Conservation (phyloP, 1,140 invertebrate genomes). For the Parasteatoda tepidariorum region DNA sequence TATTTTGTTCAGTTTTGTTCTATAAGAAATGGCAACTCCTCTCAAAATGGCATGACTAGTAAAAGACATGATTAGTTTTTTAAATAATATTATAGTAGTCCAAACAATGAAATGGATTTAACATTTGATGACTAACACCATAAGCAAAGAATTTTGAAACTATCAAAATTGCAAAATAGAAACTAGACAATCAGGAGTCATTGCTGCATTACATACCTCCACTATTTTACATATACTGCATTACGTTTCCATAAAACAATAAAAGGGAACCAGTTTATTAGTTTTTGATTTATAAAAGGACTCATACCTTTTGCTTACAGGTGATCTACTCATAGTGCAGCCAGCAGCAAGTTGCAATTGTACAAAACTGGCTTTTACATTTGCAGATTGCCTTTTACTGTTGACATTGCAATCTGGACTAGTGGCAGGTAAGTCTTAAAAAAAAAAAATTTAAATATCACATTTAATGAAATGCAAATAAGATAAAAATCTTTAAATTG, state of each 20-base stretch:
- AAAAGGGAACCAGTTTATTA: too few relatives aligned
- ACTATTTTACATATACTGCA: not conserved
- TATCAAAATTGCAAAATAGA: too few relatives aligned
- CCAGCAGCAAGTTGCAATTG: conserved; percentile 49
- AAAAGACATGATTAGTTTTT: too few relatives aligned
- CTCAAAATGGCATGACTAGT: too few relatives aligned
- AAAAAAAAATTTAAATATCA: not conserved
- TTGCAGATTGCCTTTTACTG: conserved; percentile 27
- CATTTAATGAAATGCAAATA: not conserved
- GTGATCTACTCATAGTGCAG: conserved; percentile 34
- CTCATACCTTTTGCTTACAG: conserved; percentile 16
- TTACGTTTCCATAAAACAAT: not conserved
- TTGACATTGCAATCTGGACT: conserved; percentile 37
- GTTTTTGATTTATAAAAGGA: too few relatives aligned
- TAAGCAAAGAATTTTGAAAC: too few relatives aligned
- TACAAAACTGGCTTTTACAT: conserved; percentile 46
- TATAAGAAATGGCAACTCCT: too few relatives aligned
- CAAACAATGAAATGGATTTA: too few relatives aligned
- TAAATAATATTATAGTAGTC: too few relatives aligned
- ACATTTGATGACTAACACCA: too few relatives aligned
- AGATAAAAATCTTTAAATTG: not conserved
- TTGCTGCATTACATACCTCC: not conserved
- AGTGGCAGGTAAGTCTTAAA: conserved; percentile 30
- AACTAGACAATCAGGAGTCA: too few relatives aligned
- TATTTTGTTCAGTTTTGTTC: too few relatives aligned